A percentile compares a stretch with the other conserved stretches of the same genome.
Conservation (phyloP, 2,797 vertebrate species). For the Hipposideros larvatus region DNA sequence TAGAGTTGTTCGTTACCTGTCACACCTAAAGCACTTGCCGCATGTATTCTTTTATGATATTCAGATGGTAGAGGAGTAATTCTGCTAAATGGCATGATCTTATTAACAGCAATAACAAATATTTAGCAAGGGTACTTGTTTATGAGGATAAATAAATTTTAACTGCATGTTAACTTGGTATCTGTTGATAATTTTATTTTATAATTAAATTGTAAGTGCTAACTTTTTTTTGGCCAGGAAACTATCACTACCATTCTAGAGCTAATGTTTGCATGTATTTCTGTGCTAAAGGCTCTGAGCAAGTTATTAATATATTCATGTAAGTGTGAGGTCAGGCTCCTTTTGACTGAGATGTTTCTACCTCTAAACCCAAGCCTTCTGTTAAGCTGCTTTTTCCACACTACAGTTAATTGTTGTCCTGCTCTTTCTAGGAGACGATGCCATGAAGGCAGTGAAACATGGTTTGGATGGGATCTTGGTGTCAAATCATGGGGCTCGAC, state of each 20-base stretch:
- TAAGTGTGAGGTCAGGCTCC: not conserved
- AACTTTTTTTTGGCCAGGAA: not conserved
- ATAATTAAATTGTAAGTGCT: not conserved
- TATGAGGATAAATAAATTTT: not conserved
- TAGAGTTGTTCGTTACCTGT: not conserved
- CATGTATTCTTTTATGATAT: not conserved
- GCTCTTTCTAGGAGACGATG: conserved; percentile 91
- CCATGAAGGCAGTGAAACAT: conserved; percentile 90
- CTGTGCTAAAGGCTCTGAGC: not conserved
- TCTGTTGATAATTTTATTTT: not conserved
- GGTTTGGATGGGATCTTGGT: conserved; percentile 93
- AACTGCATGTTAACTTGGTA: not conserved
- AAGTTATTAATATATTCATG: not conserved
- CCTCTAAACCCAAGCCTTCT: not conserved
- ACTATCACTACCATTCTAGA: not conserved
- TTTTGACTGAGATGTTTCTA: not conserved
- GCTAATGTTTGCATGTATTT: not conserved
- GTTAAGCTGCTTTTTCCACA: not conserved
- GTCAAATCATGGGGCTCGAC: conserved; percentile 95
- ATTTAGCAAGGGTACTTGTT: not conserved
- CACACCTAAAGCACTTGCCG: not conserved
- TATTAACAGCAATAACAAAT: conserved; percentile 39
- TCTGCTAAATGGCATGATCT: not conserved
- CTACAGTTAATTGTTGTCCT: not conserved
- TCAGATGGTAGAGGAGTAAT: not conserved